phyloP scores from a whole-genome alignment of 2,888 invertebrate genomes.

The Chaetogeoica ovagalla region DNA sequence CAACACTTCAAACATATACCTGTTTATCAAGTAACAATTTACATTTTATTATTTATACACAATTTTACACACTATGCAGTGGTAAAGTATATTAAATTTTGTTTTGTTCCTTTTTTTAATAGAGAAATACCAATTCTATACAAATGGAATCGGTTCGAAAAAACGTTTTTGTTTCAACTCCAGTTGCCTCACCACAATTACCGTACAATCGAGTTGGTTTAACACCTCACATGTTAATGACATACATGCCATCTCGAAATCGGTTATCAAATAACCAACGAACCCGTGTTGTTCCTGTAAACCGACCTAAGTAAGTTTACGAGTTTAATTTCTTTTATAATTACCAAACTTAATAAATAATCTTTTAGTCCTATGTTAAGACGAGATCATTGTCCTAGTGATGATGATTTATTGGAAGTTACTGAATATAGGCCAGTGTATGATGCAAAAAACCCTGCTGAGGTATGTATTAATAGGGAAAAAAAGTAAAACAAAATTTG shows the following conservation, averaged over 20 bases:
- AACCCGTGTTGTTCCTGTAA: conserved; percentile 44
- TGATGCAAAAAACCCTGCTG: conserved; percentile 45
- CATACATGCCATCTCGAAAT: conserved; percentile 45
- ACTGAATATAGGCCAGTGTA: conserved; percentile 39
- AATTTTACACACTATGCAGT: background rate
- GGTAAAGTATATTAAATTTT: background rate
- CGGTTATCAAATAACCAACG: conserved; percentile 43
- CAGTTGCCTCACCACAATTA: conserved; percentile 31
- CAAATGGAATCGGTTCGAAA: conserved; percentile 50
- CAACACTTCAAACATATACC: conserved; percentile 52
- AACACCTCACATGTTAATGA: conserved; percentile 51
- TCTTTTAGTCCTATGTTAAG: conserved; percentile 32
- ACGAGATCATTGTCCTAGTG: conserved; percentile 38
- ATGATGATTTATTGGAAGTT: conserved; percentile 46
- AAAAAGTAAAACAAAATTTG: background rate
- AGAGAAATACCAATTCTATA: conserved; percentile 46
- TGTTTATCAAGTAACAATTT: conserved; percentile 37
- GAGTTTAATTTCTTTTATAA: background rate
- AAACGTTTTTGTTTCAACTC: conserved; percentile 49
- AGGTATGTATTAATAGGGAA: conserved; percentile 1
- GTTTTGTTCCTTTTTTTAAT: conserved; percentile 3
- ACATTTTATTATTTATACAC: background rate
- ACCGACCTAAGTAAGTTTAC: conserved; percentile 30
- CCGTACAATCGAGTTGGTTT: conserved; percentile 40
- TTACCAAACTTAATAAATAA: background rate